A percentile compares a stretch with the other conserved stretches of the same genome.
These are phyloP conservation scores for Acrossocheilus fasciatus DNA, from an alignment of 2,797 vertebrate species.

Conservation along the genomic window DNA sequence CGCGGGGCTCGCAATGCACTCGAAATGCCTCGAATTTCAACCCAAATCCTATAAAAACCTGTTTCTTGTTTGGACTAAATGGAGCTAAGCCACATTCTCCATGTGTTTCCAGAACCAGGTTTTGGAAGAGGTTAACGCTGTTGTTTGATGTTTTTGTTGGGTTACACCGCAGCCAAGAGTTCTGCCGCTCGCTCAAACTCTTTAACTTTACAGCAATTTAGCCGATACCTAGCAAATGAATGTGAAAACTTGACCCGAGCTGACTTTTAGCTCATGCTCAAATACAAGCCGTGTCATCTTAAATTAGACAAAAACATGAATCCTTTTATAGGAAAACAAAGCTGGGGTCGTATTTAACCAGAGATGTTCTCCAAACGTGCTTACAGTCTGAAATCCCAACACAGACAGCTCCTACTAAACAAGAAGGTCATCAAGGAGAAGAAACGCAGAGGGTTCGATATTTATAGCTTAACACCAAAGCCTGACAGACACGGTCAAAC, in stretches of 20 bases:
- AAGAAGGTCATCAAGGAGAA: conserved; percentile 23
- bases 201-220: conserved; percentile 48
- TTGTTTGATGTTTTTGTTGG: conserved; percentile 61
- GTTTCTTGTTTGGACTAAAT: conserved; percentile 52
- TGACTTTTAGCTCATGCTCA: conserved; percentile 12
- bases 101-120: conserved; percentile 55
- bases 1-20: not conserved
- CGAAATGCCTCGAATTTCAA: conserved; percentile 46
- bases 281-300: conserved; percentile 3
- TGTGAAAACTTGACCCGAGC: conserved; percentile 25
- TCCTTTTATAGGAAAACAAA: conserved; percentile 24
- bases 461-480: conserved; percentile 39
- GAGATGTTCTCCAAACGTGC: conserved; percentile 35
- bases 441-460: conserved; percentile 47
- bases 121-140: conserved; percentile 44
- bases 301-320: conserved; percentile 22
- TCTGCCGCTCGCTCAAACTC: conserved; percentile 29
- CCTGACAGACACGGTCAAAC: conserved; percentile 56
- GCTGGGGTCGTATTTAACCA: not conserved
- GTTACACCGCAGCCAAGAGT: conserved; percentile 44
- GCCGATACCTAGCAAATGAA: conserved; percentile 34
- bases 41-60: conserved; percentile 46
- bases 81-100: conserved; percentile 49
- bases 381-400: conserved; percentile 5
- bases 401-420: conserved; percentile 24